Evolutionary conservation across 2,888 invertebrate genomes (phyloP).

Genomic region (Timandra comae): DNA sequence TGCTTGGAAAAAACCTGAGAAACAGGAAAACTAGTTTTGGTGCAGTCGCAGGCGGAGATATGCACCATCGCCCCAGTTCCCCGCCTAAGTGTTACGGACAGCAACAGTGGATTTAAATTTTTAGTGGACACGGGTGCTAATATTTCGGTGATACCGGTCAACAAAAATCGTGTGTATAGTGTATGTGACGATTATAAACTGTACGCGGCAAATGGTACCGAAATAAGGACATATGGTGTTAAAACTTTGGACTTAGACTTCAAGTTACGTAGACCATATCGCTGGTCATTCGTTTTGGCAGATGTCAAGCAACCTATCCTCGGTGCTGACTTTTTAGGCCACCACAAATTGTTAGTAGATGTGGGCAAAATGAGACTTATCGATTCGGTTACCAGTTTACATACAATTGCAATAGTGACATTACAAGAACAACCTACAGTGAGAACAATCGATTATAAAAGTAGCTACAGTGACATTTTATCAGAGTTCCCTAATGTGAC

Average conservation of each 20-base stretch:
- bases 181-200: neutral
- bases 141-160: conserved; percentile 3
- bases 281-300: neutral
- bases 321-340: conserved; percentile 1
- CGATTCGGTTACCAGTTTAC: conserved; percentile 1
- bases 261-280: neutral
- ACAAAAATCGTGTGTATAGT: neutral
- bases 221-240: conserved; percentile 1
- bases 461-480: neutral
- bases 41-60: conserved; percentile 5
- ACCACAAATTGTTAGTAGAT: too few relatives aligned
- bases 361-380: conserved; percentile 1
- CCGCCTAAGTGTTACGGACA: conserved; percentile 10
- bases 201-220: conserved; percentile 2
- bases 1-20: conserved; percentile 5
- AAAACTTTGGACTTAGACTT: neutral
- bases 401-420: conserved; percentile 1
- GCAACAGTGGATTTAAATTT: conserved; percentile 4
- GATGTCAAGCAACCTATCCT: conserved; percentile 1
- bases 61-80: neutral
- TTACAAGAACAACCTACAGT: neutral
- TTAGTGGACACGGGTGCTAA: conserved; percentile 10
- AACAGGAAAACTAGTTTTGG: conserved; percentile 11
- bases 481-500: conserved; percentile 8
- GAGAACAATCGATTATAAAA: neutral